phyloP scores from a whole-genome alignment of 2,888 invertebrate genomes.

The Lithophane socia region DNA sequence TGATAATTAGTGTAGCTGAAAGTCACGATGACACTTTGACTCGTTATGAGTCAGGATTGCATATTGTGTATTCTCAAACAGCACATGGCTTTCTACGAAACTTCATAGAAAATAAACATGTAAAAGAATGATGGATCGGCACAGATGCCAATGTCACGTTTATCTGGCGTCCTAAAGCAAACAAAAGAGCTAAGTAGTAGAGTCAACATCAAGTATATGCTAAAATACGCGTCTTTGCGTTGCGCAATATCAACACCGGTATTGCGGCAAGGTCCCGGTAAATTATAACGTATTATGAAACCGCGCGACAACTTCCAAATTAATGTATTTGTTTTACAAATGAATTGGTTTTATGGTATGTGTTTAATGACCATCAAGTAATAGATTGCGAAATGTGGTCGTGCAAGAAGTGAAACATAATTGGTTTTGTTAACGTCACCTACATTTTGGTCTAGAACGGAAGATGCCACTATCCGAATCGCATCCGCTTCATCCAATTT shows the following conservation, averaged over 20 bases:
- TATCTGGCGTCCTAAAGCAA: slow-evolving; percentile 51
- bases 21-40: slow-evolving; percentile 24
- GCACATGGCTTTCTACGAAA: slow-evolving; percentile 44
- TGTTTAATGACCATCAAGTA: slow-evolving; percentile 44
- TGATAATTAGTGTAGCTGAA: slow-evolving; percentile 26
- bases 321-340: slow-evolving; percentile 64
- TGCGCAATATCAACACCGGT: slow-evolving; percentile 61
- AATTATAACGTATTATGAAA: slow-evolving; percentile 69
- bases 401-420: slow-evolving; percentile 26
- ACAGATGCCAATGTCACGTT: slow-evolving; percentile 67
- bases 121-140: slow-evolving; percentile 25
- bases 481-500: slow-evolving; percentile 13
- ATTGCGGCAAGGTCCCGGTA: slow-evolving; percentile 65
- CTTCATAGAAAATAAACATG: slow-evolving; percentile 41
- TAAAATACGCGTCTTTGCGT: slow-evolving; percentile 60
- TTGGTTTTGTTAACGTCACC: slow-evolving; percentile 18
- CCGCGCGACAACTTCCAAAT: slow-evolving; percentile 61
- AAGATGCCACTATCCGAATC: slow-evolving; percentile 14
- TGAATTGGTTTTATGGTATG: slow-evolving; percentile 53
- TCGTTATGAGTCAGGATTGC: slow-evolving; percentile 30
- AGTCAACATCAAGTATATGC: slow-evolving; percentile 61
- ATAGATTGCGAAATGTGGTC: slow-evolving; percentile 18
- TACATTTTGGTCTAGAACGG: slow-evolving; percentile 10
- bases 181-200: slow-evolving; percentile 53
- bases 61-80: slow-evolving; percentile 30